These are phyloP conservation scores for Sinocyclocheilus maitianheensis DNA, from an alignment of 2,113 vertebrate genomes.

Conservation along the genomic window DNA sequence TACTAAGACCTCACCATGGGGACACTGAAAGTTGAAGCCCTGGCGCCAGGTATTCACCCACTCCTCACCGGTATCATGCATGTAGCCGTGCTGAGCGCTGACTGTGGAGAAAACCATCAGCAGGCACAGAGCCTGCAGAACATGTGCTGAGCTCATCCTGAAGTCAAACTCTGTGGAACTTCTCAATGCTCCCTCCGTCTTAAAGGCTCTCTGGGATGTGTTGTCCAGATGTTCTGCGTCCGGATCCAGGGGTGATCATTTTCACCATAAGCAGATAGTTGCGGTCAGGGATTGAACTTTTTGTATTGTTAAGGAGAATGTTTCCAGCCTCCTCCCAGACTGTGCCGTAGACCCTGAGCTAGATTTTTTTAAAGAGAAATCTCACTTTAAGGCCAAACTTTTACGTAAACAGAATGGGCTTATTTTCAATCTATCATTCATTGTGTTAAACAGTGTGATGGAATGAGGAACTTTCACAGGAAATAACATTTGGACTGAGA, in stretches of 20 bases:
- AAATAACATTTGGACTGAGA: neutral
- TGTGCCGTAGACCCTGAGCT: neutral
- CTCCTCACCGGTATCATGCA: constrained; percentile 76
- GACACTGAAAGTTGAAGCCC: constrained; percentile 96
- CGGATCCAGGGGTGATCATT: constrained; percentile 80
- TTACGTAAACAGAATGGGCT: neutral
- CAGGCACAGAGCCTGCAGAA: constrained; percentile 74
- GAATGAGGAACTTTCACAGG: neutral
- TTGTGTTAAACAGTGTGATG: neutral
- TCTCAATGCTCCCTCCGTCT: constrained; percentile 63
- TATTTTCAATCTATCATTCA: constrained; percentile 23
- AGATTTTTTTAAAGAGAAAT: constrained; percentile 43
- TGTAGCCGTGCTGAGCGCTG: constrained; percentile 75
- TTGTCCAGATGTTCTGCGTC: constrained; percentile 88
- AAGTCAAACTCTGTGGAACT: constrained; percentile 52
- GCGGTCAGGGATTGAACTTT: constrained; percentile 62
- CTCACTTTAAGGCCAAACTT: constrained; percentile 45
- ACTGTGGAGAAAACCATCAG: constrained; percentile 65
- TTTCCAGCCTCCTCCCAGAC: constrained; percentile 11
- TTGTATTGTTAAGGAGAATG: constrained; percentile 78
- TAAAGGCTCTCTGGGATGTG: constrained; percentile 76
- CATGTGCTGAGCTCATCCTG: constrained; percentile 78
- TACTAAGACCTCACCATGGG: constrained; percentile 88
- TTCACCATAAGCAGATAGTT: constrained; percentile 66
- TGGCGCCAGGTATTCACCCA: constrained; percentile 91